Evolutionary conservation across 2,113 vertebrate species (phyloP), one percentile per base, ranked within the genome.

Genomic region (Caranx melampygus): DNA sequence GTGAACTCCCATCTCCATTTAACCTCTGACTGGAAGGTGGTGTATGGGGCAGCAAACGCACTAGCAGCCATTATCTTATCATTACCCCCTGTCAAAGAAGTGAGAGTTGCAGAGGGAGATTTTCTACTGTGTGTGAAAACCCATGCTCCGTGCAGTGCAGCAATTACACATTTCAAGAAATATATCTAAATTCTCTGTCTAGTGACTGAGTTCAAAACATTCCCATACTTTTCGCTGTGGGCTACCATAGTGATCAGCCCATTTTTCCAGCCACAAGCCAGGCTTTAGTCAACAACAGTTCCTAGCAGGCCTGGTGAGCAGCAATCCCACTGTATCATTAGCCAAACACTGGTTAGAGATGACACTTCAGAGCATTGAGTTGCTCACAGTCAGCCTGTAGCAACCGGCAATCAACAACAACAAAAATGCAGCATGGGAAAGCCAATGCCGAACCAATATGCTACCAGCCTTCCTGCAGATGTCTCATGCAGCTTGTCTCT

Each of bases 351-450:
- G 90, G 89, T 93, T 88, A 78, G 84, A 84, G 80, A 91, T 88
- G 92, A 93, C 88, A 89, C 91, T 85, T 78, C 75, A 83, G 68
- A 69, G 87, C 76, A 42, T 58, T 54, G 45, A 74, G 78, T 33
- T 40, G 63, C 81, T 76, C 76, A 59, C 55, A 74, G 88, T 78
- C 72, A 40, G 86, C 60, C 79, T 87, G 72, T 89, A 90, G 89
- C 90, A 93, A 90, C 87, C 87, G 21, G 87, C 89, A 90, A 89
- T 88, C 86, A 90, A 79, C 80, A 90, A 92, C 89, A 91, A 89
- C 87, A 92, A 76, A 86, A 82, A 86, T 66, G 79, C 88, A 77
- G 82, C 70, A 82, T 67, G 79, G 82, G 83, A 81, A 90, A 82
- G 80, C 87, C 88, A 59, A 47, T 59, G 72, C 65, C 72, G 57